Conservation (phyloP, 1,140 invertebrate genomes). For the Drosophila tropicalis region DNA sequence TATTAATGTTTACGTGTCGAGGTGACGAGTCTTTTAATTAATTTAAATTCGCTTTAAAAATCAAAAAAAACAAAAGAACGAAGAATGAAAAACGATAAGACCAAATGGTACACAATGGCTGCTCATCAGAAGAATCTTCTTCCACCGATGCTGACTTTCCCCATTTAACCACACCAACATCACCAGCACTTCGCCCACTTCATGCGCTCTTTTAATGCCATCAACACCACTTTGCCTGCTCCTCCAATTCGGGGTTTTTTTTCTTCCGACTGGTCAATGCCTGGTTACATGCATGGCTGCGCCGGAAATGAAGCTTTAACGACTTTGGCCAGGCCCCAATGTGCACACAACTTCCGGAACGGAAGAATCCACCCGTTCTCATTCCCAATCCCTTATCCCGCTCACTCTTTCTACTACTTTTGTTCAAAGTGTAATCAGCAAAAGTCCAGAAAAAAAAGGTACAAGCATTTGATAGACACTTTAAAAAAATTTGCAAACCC, state of each 20-base stretch:
- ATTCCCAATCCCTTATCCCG: neutral
- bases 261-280: constrained; percentile 48
- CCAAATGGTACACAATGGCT: constrained; percentile 51
- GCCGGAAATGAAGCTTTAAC: constrained; percentile 76
- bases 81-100: constrained; percentile 37
- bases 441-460: constrained; percentile 19
- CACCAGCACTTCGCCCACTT: too few species aligned
- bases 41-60: constrained; percentile 69
- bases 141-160: constrained; percentile 1
- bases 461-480: neutral
- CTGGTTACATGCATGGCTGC: constrained; percentile 66
- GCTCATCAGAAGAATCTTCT: constrained; percentile 55
- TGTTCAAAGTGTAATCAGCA: constrained; percentile 42
- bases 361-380: constrained; percentile 19
- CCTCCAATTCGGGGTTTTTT: constrained; percentile 31
- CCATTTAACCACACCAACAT: constrained; percentile 6
- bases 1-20: constrained; percentile 63
- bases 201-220: neutral
- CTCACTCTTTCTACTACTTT: constrained; percentile 1
- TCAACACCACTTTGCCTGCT: neutral
- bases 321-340: constrained; percentile 60
- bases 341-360: constrained; percentile 43
- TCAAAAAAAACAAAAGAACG: neutral
- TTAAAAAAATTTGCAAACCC: constrained; percentile 24
- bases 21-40: constrained; percentile 68